A percentile compares a stretch with the other conserved stretches of the same genome.
Evolutionary conservation across 2,113 vertebrate species (phyloP).

Genomic region (Trichomycterus rosablanca): DNA sequence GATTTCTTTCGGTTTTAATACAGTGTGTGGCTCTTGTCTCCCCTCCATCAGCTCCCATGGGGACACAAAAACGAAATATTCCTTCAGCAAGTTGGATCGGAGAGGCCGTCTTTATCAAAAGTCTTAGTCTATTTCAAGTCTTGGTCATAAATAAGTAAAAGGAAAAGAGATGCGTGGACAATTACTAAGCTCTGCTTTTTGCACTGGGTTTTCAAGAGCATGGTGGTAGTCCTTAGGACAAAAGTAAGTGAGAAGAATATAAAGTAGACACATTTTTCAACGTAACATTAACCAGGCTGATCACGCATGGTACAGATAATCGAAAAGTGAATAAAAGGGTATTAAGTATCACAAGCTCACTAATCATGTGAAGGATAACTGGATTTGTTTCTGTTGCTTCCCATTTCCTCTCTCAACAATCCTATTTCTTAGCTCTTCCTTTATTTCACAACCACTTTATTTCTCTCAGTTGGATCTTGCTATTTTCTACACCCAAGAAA

Average conservation of each 20-base stretch:
- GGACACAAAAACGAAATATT: slow-evolving; percentile 31
- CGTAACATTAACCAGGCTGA: slow-evolving; percentile 9
- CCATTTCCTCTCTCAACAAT: slow-evolving; percentile 1
- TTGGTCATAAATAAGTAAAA: slow-evolving; percentile 59
- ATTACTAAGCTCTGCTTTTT: slow-evolving; percentile 41
- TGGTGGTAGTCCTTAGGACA: slow-evolving; percentile 3
- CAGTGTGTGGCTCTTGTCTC: slow-evolving; percentile 12
- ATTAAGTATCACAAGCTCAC: slow-evolving; percentile 13
- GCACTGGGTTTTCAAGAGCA: slow-evolving; percentile 4
- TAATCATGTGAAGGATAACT: slow-evolving; percentile 20
- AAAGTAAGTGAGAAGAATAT: slow-evolving; percentile 29
- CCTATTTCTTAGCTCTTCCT: not conserved
- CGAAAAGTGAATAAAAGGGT: slow-evolving; percentile 16
- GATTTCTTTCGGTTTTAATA: slow-evolving; percentile 18
- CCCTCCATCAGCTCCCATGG: slow-evolving; percentile 4
- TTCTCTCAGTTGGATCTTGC: not conserved
- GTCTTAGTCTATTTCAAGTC: slow-evolving; percentile 53
- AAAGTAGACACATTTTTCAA: slow-evolving; percentile 20
- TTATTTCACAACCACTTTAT: not conserved
- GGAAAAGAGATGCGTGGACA: slow-evolving; percentile 32
- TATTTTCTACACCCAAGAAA: slow-evolving; percentile 19
- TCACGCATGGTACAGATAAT: slow-evolving; percentile 23
- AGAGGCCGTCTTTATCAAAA: slow-evolving; percentile 55
- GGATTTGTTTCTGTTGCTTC: slow-evolving; percentile 7
- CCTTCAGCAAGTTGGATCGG: slow-evolving; percentile 51